These are phyloP conservation scores for Carduelis carduelis DNA, from an alignment of 2,797 vertebrate genomes.

Conservation along the genomic window DNA sequence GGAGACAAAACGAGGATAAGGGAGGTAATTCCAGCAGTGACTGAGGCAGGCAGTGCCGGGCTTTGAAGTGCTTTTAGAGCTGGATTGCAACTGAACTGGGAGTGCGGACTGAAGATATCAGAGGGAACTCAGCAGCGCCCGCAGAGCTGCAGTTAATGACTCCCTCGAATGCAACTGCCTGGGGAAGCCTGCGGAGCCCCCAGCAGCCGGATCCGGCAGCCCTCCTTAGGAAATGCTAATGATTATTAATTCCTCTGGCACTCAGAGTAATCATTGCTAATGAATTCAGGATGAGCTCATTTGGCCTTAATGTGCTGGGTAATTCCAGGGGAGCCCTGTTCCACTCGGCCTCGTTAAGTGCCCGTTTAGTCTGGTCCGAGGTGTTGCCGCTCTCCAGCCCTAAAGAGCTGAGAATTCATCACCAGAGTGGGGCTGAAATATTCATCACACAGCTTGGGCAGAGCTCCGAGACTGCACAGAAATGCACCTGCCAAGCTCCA, in stretches of 20 bases:
- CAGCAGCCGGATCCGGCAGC: neutral
- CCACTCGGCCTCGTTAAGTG: slow-evolving; percentile 52
- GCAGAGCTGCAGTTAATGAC: neutral
- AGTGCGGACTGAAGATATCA: neutral
- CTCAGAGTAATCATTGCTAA: slow-evolving; percentile 57
- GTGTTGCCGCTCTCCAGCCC: slow-evolving; percentile 7
- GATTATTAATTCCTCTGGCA: slow-evolving; percentile 64
- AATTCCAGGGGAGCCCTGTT: slow-evolving; percentile 54
- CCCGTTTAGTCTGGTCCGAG: slow-evolving; percentile 39
- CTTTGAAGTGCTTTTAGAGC: slow-evolving; percentile 53
- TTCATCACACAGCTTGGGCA: neutral
- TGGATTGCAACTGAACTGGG: neutral
- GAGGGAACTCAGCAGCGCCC: neutral
- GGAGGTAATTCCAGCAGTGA: slow-evolving; percentile 28
- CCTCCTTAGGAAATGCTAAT: slow-evolving; percentile 7
- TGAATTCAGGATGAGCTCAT: slow-evolving; percentile 70
- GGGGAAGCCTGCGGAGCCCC: neutral
- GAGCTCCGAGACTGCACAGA: neutral
- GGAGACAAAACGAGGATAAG: slow-evolving; percentile 13
- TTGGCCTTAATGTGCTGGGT: slow-evolving; percentile 48
- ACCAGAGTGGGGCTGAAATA: neutral
- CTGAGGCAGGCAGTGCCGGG: neutral
- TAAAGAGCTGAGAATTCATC: slow-evolving; percentile 47
- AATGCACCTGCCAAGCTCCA: neutral
- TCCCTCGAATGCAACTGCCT: neutral